Conservation (phyloP, 2,888 invertebrate species). For the Lobophora halterata region DNA sequence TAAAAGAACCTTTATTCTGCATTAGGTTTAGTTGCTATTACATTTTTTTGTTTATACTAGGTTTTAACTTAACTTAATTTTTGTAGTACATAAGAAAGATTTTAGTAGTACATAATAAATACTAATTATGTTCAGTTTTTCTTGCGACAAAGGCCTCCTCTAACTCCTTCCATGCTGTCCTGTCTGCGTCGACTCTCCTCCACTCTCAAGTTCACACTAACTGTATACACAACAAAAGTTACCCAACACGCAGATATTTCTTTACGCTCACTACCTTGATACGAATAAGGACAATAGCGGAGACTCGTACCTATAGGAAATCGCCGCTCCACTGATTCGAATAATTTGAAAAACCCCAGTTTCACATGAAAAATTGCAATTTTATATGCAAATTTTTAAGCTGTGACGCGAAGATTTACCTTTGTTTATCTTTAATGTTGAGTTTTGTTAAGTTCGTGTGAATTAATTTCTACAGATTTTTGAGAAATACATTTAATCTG, state of each 20-base stretch:
- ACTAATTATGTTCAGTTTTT: too few relatives aligned
- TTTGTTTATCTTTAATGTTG: constrained; percentile 38
- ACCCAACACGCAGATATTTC: constrained; percentile 54
- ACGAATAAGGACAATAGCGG: constrained; percentile 71
- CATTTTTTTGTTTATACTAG: too few relatives aligned
- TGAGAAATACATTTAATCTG: constrained; percentile 14
- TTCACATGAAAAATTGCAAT: constrained; percentile 75
- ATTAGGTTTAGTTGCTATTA: too few relatives aligned
- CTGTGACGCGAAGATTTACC: constrained; percentile 48
- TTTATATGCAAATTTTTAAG: constrained; percentile 70
- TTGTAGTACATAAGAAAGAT: too few relatives aligned
- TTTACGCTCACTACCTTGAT: constrained; percentile 66
- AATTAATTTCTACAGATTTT: constrained; percentile 22
- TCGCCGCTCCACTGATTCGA: constrained; percentile 74
- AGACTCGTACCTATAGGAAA: constrained; percentile 74
- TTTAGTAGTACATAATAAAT: too few relatives aligned
- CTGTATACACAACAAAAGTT: constrained; percentile 38
- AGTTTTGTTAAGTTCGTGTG: constrained; percentile 18
- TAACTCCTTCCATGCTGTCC: too few relatives aligned
- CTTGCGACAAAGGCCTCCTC: too few relatives aligned
- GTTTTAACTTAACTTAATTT: too few relatives aligned
- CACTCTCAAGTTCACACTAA: constrained; percentile 20
- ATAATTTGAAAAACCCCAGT: constrained; percentile 71
- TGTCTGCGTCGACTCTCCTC: too few relatives aligned
- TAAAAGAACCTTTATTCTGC: too few relatives aligned